Evolutionary conservation across 2,113 vertebrate genomes (phyloP).

Genomic region (Cinclus mexicanus): DNA sequence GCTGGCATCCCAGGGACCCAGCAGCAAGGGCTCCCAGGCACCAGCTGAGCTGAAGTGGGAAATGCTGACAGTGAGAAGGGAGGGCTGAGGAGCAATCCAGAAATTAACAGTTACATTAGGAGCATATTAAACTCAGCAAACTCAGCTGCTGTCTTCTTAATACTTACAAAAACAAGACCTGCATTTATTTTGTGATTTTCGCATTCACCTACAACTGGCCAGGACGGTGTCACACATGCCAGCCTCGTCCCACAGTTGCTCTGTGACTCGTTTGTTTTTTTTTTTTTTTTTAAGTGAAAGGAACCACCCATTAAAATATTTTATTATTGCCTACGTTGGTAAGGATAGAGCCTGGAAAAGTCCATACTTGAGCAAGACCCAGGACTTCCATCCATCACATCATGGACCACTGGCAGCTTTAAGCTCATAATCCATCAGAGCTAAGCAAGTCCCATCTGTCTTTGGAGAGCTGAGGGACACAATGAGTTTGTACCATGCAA

Average conservation of each 20-base stretch:
- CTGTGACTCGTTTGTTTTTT: not conserved
- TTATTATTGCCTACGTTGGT: not conserved
- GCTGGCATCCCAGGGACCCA: not conserved
- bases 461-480: not conserved
- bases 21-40: fast-evolving
- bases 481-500: not conserved
- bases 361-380: not conserved
- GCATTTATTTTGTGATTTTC: not conserved
- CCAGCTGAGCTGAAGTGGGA: not conserved
- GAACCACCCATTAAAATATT: not conserved
- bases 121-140: not conserved
- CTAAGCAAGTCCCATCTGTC: not conserved
- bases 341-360: not conserved
- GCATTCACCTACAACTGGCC: not conserved
- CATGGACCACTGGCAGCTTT: not conserved
- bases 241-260: not conserved
- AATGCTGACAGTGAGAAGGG: not conserved
- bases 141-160: not conserved
- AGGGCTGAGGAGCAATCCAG: not conserved
- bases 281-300: not conserved
- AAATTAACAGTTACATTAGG: not conserved
- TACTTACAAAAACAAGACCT: not conserved
- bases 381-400: not conserved
- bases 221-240: not conserved
- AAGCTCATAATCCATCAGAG: not conserved